Base-by-base conservation (phyloP, 92 coral and sea anemone genomes). In the Isaurus tuberculatus region DNA sequence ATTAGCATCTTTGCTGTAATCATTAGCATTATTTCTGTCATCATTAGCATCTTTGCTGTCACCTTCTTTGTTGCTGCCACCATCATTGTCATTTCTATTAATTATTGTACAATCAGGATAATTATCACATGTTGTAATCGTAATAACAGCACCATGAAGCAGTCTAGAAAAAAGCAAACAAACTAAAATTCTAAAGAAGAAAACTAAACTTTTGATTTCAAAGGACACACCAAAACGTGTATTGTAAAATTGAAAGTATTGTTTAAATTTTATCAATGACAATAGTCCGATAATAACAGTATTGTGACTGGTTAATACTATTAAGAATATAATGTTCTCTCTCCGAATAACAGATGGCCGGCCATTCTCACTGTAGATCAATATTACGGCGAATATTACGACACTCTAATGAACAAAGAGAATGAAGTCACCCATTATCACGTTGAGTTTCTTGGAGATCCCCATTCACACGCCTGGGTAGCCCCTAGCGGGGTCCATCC, bases 321-420 rank as follows among this genome's bases (percentile, higher is more conserved):
- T n/a, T n/a, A 17, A 55, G 14, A 17, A 22, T 19, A 55, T 0
- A 9, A 27, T 25, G 25, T 1, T 61, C 68, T 25, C 1, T 28
- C 31, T 10, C 7, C 11, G 8, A 23, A 9, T 32, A 28, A 36
- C 72, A 95, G 98, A 36, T 95, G 98, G 98, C 98, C 98, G 33
- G 98, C 97, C n/a, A 65, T 95, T 29, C 85, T 95, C 5, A 93
- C 97, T 53, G 89, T 91, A 25, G 98, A 95, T 84, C 98, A 97
- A 32, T 87, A 86, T 4, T 95, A 93, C 79, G 94, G 93, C 14
- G 94, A 92, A 58, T 95, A 95, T 67, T 95, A 95, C 80, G 98
- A 95, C 70, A 97, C 98, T 5, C 90, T 92, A 69, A 75, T 93
- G 87, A 93, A 86, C 65, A 91, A 93, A 67, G 92, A 95, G 84